These are phyloP conservation scores for Calameuta pallipes DNA, from an alignment of 2,888 invertebrate species.

Conservation along the genomic window DNA sequence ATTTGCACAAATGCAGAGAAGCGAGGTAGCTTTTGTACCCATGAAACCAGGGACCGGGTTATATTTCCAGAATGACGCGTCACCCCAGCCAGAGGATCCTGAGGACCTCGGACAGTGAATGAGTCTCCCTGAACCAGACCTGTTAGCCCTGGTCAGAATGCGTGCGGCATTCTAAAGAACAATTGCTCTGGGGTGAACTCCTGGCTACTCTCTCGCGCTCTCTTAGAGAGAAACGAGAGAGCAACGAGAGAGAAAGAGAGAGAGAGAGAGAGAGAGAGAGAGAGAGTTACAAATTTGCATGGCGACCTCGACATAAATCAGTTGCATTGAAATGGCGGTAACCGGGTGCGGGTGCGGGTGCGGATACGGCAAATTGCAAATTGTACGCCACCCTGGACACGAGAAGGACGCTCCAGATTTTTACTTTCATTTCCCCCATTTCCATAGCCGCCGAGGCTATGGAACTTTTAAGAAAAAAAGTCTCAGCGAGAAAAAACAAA, in stretches of 20 bases:
- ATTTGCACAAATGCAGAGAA: slow-evolving; percentile 39
- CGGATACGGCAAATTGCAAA: no score
- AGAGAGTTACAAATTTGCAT: slow-evolving; percentile 45
- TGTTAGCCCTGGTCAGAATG: slow-evolving; percentile 23
- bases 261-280: no score
- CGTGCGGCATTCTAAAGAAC: slow-evolving; percentile 26
- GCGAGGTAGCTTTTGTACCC: slow-evolving; percentile 10
- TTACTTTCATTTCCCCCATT: no score
- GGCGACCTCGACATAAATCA: slow-evolving; percentile 50
- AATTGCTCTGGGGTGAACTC: slow-evolving; percentile 42
- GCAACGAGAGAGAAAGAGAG: no score
- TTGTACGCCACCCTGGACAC: no score
- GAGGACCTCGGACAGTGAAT: slow-evolving; percentile 33
- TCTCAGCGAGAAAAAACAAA: not conserved
- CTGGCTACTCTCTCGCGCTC: not conserved
- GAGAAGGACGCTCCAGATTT: no score
- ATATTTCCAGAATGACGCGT: slow-evolving; percentile 14
- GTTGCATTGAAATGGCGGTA: slow-evolving; percentile 6
- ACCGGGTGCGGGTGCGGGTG: no score
- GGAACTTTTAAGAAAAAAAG: no score
- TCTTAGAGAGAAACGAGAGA: not conserved
- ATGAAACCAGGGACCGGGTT: slow-evolving; percentile 14
- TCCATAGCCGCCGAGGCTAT: no score
- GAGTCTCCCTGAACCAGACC: slow-evolving; percentile 22
- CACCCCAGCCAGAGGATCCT: slow-evolving; percentile 16